Evolutionary conservation across 2,797 vertebrate species (phyloP), one percentile per base, ranked within the genome.

Genomic region (Sebastes hubbsi): DNA sequence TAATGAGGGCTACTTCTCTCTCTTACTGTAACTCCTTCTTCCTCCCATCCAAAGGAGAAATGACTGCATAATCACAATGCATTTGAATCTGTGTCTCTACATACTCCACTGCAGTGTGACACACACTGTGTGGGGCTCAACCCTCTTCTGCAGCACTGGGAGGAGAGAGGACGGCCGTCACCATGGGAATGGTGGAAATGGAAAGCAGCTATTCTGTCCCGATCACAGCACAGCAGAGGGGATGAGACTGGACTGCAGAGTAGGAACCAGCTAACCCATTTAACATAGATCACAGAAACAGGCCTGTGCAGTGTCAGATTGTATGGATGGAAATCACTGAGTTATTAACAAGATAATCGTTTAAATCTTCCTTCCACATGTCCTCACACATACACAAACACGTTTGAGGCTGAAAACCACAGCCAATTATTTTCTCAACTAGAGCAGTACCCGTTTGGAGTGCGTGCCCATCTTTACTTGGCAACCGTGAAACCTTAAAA

Each of bases 241-340:
- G 55, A 75, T 76, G 84, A 83, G 85, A 79, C 67, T 16, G 83
- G 91, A 88, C 88, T 89, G 84, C 88, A 81, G 90, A 94, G 75
- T 49, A 74, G 77, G 77, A 68, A 34, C 49, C 56, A 4, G 70
- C 24, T 52, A 52, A n/a, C 46, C 46, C 46, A 52, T 52, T 52
- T 52, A 34, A 34, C 16, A 62, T 14, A 69, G 38, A 42, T 0
- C 14, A 64, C 32, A 65, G 78, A 72, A 61, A 58, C 69, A 56
- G 38, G 32, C 20, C 9, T 16, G 60, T 20, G 59, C 60, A 49
- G 36, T 38, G 36, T 38, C 13, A 1, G 36, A 0, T 2, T 38
- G 36, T 38, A 38, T 38, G 1, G 36, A 38, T 38, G 0, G 36
- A 38, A 38, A 38, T 38, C 36, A 38, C 36, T 38, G 38, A 42